Evolutionary conservation across 2,888 invertebrate species (phyloP).

Genomic region (Melitaea athalia): DNA sequence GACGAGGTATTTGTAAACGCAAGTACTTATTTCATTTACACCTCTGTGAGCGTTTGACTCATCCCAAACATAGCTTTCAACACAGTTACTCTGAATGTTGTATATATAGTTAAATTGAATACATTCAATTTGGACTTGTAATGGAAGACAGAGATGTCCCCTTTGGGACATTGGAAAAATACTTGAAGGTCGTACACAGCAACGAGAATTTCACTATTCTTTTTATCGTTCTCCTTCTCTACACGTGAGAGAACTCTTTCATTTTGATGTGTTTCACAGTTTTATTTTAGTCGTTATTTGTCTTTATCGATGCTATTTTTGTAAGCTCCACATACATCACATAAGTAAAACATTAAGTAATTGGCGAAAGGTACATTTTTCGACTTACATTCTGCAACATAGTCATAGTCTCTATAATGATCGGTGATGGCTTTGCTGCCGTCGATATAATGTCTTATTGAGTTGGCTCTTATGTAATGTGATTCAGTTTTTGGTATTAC

Average conservation of each 20-base stretch:
- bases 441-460: too few species aligned
- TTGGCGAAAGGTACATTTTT: too few species aligned
- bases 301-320: neutral
- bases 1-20: neutral
- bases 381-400: too few species aligned
- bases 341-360: neutral
- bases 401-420: too few species aligned
- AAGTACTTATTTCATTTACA: neutral
- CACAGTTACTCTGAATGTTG: neutral
- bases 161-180: too few species aligned
- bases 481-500: too few species aligned
- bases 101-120: neutral
- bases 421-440: too few species aligned
- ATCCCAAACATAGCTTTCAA: neutral
- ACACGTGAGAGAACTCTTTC: too few species aligned
- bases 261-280: neutral
- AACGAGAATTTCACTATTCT: too few species aligned
- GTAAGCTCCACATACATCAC: conserved; percentile 2
- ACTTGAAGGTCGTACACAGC: too few species aligned
- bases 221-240: too few species aligned
- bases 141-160: neutral
- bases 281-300: neutral
- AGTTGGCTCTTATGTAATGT: too few species aligned
- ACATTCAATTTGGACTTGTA: neutral
- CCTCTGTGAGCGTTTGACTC: neutral